Evolutionary conservation across 2,888 invertebrate genomes (phyloP).

Genomic region (Aphelenchoides bicaudatus): DNA sequence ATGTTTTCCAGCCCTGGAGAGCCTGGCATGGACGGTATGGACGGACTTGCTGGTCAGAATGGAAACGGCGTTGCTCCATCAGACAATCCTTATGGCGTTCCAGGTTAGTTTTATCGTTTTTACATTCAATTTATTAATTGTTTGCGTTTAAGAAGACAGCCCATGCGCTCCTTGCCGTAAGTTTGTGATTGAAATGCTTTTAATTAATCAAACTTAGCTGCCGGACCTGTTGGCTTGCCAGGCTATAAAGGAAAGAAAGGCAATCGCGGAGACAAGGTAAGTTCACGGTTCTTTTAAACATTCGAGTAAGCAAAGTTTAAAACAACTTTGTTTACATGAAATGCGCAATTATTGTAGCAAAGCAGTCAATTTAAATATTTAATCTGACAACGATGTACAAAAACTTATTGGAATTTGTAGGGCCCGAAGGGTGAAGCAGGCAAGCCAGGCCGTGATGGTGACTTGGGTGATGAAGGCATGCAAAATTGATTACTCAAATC

Average conservation of each 20-base stretch:
- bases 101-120: too few species aligned
- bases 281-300: constrained; percentile 33
- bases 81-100: constrained; percentile 21
- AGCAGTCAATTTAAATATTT: too few species aligned
- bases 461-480: constrained; percentile 51
- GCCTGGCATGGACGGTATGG: constrained; percentile 33
- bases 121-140: too few species aligned
- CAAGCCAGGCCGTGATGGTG: constrained; percentile 46
- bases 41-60: constrained; percentile 41
- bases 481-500: too few species aligned
- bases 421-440: constrained; percentile 25
- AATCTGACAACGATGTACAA: too few species aligned
- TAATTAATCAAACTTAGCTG: not conserved
- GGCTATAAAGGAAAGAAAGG: constrained; percentile 58
- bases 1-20: too few species aligned
- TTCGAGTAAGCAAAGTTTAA: not conserved
- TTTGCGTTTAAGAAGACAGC: too few species aligned
- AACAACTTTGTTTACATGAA: too few species aligned
- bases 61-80: constrained; percentile 29
- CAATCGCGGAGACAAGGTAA: constrained; percentile 52
- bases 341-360: too few species aligned
- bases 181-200: not conserved
- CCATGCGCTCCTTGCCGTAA: constrained; percentile 27
- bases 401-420: too few species aligned
- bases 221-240: constrained; percentile 50